phyloP scores from a whole-genome alignment of 1,140 invertebrate species.

The Bradynema listronoti region DNA sequence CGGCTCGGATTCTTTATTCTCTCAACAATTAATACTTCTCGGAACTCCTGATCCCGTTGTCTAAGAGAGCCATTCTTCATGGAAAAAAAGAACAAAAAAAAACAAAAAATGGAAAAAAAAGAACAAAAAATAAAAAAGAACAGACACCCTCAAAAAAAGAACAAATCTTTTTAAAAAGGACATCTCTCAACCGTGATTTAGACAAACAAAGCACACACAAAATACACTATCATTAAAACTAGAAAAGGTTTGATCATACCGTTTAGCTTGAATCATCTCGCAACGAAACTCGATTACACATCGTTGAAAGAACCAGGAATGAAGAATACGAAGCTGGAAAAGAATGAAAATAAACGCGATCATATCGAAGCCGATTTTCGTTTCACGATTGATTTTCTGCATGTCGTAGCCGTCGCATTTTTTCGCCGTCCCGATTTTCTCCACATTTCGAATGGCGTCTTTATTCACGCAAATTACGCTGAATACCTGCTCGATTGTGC shows the following conservation, averaged over 20 bases:
- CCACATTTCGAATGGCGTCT: too few species aligned
- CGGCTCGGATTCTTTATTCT: neutral
- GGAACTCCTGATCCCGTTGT: too few species aligned
- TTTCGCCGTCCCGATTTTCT: neutral
- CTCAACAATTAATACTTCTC: conserved; percentile 8
- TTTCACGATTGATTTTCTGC: conserved; percentile 30
- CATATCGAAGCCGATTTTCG: conserved; percentile 51
- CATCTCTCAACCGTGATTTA: too few species aligned
- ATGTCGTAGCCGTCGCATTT: conserved; percentile 12
- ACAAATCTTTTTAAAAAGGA: too few species aligned
- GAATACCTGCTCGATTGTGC: neutral
- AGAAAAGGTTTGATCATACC: conserved; percentile 27
- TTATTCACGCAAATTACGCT: too few species aligned
- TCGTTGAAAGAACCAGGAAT: conserved; percentile 57
- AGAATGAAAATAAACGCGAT: conserved; percentile 51
- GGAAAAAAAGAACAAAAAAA: too few species aligned
- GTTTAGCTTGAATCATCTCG: conserved; percentile 52
- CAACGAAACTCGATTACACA: conserved; percentile 57
- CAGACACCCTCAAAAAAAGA: too few species aligned
- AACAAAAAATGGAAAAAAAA: too few species aligned
- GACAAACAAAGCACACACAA: too few species aligned
- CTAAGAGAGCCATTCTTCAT: too few species aligned
- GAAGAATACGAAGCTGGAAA: conserved; percentile 49
- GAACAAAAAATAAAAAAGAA: too few species aligned
- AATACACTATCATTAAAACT: too few species aligned